Percentiles rank a stretch among this genome's conserved stretches.
phyloP scores from a whole-genome alignment of 2,797 vertebrate species.

The Enoplosus armatus region DNA sequence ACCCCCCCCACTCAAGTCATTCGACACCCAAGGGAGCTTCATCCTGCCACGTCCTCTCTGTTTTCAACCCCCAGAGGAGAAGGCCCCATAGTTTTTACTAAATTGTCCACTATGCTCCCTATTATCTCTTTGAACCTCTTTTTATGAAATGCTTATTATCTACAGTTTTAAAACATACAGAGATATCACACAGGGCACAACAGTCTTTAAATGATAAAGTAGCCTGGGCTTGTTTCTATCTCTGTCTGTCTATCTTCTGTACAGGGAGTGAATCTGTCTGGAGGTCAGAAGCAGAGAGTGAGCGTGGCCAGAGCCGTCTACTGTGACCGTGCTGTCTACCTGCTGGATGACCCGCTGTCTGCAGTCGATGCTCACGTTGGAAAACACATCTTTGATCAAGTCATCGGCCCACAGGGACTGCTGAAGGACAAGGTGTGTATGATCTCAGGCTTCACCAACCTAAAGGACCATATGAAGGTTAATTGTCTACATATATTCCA shows the following conservation, averaged over 20 bases:
- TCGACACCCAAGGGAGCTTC: too few relatives aligned
- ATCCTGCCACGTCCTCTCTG: neutral
- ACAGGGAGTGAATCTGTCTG: constrained; percentile 96
- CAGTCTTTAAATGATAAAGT: neutral
- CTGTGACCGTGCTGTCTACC: constrained; percentile 89
- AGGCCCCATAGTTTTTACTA: neutral
- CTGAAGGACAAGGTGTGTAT: constrained; percentile 90
- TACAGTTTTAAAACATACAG: neutral
- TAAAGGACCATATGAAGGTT: neutral
- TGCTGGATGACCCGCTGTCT: constrained; percentile 95
- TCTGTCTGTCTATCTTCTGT: neutral
- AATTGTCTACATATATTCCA: neutral
- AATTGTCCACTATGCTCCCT: too few relatives aligned
- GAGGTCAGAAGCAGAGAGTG: constrained; percentile 96
- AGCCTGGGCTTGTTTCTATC: neutral
- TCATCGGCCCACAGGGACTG: constrained; percentile 93
- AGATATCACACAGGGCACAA: neutral
- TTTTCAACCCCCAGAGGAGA: too few relatives aligned
- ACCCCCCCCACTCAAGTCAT: too few relatives aligned
- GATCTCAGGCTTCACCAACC: neutral
- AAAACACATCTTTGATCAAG: constrained; percentile 95
- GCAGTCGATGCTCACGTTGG: constrained; percentile 98
- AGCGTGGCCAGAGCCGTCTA: constrained; percentile 95
- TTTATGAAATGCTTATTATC: neutral
- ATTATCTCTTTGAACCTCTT: neutral